Conservation (phyloP, 1,140 invertebrate genomes). For the Helicoverpa armigera region DNA sequence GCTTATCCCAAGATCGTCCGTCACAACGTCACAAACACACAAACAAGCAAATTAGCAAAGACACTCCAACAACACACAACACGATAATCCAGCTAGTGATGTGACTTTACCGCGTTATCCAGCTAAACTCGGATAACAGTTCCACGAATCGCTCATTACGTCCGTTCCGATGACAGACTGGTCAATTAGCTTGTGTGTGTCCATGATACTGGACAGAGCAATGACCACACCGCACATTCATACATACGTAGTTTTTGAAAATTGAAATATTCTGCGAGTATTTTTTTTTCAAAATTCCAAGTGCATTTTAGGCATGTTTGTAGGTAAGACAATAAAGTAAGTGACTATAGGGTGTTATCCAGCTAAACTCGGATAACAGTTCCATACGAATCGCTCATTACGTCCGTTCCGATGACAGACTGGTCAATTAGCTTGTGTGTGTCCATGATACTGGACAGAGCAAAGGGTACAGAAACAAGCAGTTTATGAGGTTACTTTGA, state of each 20-base stretch:
- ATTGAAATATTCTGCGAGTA: neutral
- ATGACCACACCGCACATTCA: no score
- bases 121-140: neutral
- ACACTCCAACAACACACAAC: neutral
- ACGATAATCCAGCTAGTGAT: neutral
- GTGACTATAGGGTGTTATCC: no score
- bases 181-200: neutral
- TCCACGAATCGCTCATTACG: conserved; percentile 1
- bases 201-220: no score
- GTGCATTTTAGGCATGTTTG: no score
- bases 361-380: neutral
- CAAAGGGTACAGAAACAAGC: no score
- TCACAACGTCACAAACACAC: no score
- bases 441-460: neutral
- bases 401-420: neutral
- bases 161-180: neutral
- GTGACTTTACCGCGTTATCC: neutral
- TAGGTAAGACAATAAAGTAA: no score
- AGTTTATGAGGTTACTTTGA: no score
- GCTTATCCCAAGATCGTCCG: no score
- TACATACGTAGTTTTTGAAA: neutral
- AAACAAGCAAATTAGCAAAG: no score
- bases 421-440: neutral
- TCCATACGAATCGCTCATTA: conserved; percentile 2
- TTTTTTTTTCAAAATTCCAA: no score